Conservation (phyloP, 2,888 invertebrate genomes). For the Lasioglossum vierecki region DNA sequence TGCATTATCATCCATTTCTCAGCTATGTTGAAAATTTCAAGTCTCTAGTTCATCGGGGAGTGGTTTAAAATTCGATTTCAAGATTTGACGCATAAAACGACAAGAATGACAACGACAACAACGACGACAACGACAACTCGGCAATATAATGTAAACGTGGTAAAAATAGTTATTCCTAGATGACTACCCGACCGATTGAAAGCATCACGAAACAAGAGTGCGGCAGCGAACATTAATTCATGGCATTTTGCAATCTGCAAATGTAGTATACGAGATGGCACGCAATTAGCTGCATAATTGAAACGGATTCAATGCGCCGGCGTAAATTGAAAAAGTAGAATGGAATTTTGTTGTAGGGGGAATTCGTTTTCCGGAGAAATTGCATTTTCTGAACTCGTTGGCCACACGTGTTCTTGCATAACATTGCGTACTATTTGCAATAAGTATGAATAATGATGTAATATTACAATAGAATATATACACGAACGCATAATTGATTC, state of each 20-base stretch:
- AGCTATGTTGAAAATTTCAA: no score
- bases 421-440: neutral
- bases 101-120: no score
- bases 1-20: no score
- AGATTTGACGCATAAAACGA: no score
- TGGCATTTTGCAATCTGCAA: neutral
- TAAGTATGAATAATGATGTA: neutral
- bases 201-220: neutral
- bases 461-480: neutral
- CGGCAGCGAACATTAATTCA: neutral
- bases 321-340: neutral
- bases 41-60: no score
- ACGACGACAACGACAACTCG: no score
- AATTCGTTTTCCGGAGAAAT: neutral
- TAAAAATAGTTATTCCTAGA: neutral
- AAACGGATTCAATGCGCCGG: neutral
- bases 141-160: no score
- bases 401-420: neutral
- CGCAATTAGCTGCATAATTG: neutral
- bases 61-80: no score
- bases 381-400: neutral
- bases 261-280: neutral
- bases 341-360: neutral
- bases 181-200: neutral
- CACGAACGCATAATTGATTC: neutral